phyloP scores from a whole-genome alignment of 2,797 vertebrate species.

The Gymnoscopelus braueri region DNA sequence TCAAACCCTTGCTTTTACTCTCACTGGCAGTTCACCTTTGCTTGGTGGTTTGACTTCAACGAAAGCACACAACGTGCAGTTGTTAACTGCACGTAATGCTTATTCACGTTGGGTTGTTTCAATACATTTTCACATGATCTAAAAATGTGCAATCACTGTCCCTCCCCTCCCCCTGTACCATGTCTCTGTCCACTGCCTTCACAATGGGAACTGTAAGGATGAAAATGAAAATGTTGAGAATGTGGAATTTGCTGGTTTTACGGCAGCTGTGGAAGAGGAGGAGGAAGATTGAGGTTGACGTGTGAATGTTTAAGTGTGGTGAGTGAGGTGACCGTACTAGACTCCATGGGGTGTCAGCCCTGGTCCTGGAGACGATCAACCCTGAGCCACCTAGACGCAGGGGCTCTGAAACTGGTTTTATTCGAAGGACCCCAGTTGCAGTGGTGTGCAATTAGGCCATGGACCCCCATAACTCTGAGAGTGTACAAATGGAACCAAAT shows the following conservation, averaged over 20 bases:
- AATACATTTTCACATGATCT: neutral
- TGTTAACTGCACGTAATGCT: neutral
- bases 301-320: slow-evolving; percentile 64
- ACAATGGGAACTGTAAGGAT: slow-evolving; percentile 66
- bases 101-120: neutral
- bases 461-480: too few relatives aligned
- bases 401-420: neutral
- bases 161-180: slow-evolving; percentile 36
- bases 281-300: slow-evolving; percentile 66
- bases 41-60: neutral
- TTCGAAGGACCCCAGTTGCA: too few relatives aligned
- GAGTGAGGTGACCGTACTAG: slow-evolving; percentile 47
- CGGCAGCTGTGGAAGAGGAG: slow-evolving; percentile 16
- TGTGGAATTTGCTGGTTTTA: slow-evolving; percentile 43
- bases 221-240: slow-evolving; percentile 53
- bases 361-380: slow-evolving; percentile 24
- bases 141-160: slow-evolving; percentile 23
- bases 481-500: too few relatives aligned
- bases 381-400: neutral
- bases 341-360: slow-evolving; percentile 8
- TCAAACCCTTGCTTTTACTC: neutral
- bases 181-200: slow-evolving; percentile 58
- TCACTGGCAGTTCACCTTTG: neutral
- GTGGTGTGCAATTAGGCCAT: too few relatives aligned
- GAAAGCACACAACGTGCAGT: neutral